A percentile compares a stretch with the other conserved stretches of the same genome.
Evolutionary conservation across 1,140 invertebrate genomes (phyloP).

Genomic region (Conopomorpha cramerella): DNA sequence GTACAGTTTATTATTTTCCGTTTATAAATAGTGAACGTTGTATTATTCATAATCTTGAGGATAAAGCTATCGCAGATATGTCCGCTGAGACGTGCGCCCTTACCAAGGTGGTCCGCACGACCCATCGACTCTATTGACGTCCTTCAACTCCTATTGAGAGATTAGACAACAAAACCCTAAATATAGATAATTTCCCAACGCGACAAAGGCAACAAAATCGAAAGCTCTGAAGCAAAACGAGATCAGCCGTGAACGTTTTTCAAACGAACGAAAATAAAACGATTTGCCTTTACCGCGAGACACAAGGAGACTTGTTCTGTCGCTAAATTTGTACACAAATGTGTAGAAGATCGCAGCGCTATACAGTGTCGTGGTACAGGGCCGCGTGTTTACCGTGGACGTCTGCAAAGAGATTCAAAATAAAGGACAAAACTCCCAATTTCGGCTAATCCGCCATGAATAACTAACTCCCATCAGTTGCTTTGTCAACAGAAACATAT

Average conservation of each 20-base stretch:
- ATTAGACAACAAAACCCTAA: slow-evolving; percentile 18
- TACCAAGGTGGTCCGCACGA: no score
- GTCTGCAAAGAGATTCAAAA: neutral
- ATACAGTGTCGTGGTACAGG: neutral
- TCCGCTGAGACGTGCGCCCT: no score
- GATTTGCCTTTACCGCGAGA: slow-evolving; percentile 9
- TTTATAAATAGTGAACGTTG: no score
- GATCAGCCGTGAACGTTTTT: slow-evolving; percentile 28
- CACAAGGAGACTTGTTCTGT: neutral
- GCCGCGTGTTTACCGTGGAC: neutral
- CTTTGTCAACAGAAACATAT: slow-evolving; percentile 41
- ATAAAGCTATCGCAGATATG: no score
- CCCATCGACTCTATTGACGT: no score
- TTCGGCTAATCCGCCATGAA: slow-evolving; percentile 44
- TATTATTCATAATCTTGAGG: no score
- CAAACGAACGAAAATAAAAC: slow-evolving; percentile 27
- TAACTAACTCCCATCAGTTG: slow-evolving; percentile 32
- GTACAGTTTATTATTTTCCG: no score
- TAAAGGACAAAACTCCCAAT: neutral
- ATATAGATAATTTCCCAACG: slow-evolving; percentile 27
- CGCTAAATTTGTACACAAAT: neutral
- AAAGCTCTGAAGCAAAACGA: slow-evolving; percentile 20
- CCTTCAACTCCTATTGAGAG: slow-evolving; percentile 27
- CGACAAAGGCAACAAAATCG: slow-evolving; percentile 15
- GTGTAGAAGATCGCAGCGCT: neutral